Percentiles rank a stretch among this genome's conserved stretches.
Conservation (phyloP, 2,888 invertebrate species). For the Xestia c-nigrum region DNA sequence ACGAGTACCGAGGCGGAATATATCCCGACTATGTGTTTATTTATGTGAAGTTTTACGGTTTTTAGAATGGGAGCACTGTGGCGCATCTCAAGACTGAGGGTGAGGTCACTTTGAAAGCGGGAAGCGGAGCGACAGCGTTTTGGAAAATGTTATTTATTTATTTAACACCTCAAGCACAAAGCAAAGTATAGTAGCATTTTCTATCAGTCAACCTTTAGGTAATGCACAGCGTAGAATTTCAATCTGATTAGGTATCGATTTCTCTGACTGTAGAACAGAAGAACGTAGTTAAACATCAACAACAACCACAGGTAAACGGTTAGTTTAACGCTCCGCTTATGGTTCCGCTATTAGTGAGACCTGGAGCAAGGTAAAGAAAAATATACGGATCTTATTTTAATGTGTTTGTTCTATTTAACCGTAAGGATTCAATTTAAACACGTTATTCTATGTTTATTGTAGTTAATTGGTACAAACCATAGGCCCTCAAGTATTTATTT, state of each 20-base stretch:
- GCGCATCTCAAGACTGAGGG: constrained; percentile 45
- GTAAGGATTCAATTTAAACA: constrained; percentile 64
- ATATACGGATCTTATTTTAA: constrained; percentile 77
- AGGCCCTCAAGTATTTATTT: background rate
- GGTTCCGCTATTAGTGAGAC: constrained; percentile 67
- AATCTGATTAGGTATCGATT: background rate
- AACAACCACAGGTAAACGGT: background rate
- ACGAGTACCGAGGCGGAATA: constrained; percentile 36
- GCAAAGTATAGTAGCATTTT: too few species aligned
- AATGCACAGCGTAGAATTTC: too few species aligned
- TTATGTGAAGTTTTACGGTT: constrained; percentile 71
- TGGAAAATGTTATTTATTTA: background rate
- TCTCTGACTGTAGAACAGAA: background rate
- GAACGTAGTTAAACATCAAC: background rate
- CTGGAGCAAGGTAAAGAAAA: constrained; percentile 70
- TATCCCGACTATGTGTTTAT: constrained; percentile 69
- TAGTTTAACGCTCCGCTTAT: constrained; percentile 48
- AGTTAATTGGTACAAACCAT: constrained; percentile 18
- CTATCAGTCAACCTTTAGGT: too few species aligned
- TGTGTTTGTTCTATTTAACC: constrained; percentile 69
- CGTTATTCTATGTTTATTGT: constrained; percentile 23
- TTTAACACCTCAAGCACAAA: background rate
- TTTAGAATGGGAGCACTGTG: constrained; percentile 62
- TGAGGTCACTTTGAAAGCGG: constrained; percentile 50
- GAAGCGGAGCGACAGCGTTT: background rate